A percentile compares a stretch with the other conserved stretches of the same genome.
Evolutionary conservation across 2,797 vertebrate genomes (phyloP).

Genomic region (Urophycis tenuis): DNA sequence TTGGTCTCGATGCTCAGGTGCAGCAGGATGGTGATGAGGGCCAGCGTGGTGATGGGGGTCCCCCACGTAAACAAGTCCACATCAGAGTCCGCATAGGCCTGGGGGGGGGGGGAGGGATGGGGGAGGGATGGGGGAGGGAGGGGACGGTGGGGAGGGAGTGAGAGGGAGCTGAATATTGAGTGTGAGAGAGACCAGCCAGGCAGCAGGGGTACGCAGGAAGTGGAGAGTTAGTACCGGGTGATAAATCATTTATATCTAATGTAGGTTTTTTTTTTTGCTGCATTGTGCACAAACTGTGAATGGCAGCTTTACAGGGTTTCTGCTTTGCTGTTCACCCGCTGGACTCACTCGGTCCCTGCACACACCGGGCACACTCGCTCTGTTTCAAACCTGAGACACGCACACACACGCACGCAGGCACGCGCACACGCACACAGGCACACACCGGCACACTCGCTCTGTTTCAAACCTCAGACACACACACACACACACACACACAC

Average conservation of each 20-base stretch:
- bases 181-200: neutral
- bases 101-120: constrained; percentile 29
- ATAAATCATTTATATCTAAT: constrained; percentile 4
- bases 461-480: no score
- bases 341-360: neutral
- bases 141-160: neutral
- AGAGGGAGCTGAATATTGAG: constrained; percentile 1
- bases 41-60: constrained; percentile 84
- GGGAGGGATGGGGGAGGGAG: no score
- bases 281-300: constrained; percentile 1
- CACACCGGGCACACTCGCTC: no score
- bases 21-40: constrained; percentile 88
- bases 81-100: constrained; percentile 89
- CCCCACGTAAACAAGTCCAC: constrained; percentile 95
- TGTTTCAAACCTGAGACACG: no score
- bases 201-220: neutral
- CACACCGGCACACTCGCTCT: no score
- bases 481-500: no score
- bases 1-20: constrained; percentile 96
- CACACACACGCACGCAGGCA: no score
- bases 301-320: constrained; percentile 2
- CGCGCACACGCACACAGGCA: no score
- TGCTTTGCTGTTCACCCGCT: neutral
- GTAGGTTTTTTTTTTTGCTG: constrained; percentile 1
- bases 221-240: neutral